Percentiles rank a stretch among this genome's conserved stretches.
These are phyloP conservation scores for Centropus bengalensis DNA, from an alignment of 2,113 vertebrate genomes.

Conservation along the genomic window DNA sequence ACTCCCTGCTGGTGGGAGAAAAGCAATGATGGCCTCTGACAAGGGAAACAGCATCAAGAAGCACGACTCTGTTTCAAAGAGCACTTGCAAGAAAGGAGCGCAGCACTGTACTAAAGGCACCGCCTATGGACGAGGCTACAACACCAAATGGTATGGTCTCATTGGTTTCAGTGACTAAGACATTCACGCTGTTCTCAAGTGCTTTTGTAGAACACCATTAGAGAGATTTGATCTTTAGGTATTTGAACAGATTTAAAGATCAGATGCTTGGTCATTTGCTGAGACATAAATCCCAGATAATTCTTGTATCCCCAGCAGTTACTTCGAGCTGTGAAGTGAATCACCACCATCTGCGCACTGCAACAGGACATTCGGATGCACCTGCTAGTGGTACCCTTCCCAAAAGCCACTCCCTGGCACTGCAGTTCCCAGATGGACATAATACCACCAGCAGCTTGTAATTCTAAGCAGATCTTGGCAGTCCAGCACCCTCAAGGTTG, in stretches of 20 bases:
- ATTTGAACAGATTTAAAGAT: neutral
- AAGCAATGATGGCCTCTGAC: neutral
- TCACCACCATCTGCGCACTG: neutral
- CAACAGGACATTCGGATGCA: neutral
- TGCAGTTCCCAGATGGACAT: neutral
- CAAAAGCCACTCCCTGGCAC: neutral
- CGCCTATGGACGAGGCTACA: neutral
- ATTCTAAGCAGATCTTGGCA: neutral
- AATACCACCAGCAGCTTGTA: neutral
- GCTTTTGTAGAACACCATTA: neutral
- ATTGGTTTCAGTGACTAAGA: neutral
- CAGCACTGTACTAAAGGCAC: neutral
- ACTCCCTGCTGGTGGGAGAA: neutral
- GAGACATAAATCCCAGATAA: neutral
- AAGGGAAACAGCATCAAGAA: neutral
- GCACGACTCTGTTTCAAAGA: neutral
- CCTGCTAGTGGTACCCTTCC: neutral
- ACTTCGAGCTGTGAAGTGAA: neutral
- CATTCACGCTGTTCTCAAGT: neutral
- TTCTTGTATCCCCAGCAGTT: neutral
- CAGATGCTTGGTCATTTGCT: neutral
- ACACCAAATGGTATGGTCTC: neutral
- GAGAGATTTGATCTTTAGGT: neutral
- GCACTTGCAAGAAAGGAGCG: neutral
- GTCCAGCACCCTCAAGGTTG: neutral